Evolutionary conservation across 2,797 vertebrate species (phyloP), one percentile per base, ranked within the genome.

Genomic region (Sebastes hubbsi): DNA sequence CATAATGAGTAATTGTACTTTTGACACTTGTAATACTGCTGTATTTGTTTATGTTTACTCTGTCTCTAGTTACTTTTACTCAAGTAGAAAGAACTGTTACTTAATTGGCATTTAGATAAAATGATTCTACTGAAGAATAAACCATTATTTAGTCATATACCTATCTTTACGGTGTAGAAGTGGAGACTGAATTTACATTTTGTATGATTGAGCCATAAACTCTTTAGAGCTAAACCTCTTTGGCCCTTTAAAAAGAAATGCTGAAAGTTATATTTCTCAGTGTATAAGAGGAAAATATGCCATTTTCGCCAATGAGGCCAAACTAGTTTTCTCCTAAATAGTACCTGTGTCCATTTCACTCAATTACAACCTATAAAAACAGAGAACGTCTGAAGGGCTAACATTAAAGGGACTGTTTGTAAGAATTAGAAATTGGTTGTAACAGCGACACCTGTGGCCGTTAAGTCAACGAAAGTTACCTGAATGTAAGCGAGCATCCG

Each of bases 261-360:
- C 3, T 52, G 1, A 56, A 25, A 24, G 22, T 56, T 25, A 25
- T 25, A 56, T 25, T 56, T 55, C 5, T 55, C 54, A 24, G 1
- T 30, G 58, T 20, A 18, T 20, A n/a, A 34, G 20, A 62, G 30
- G 9, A n/a, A n/a, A 34, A 34, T 20, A 60, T 29, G 2, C 20
- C 0, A 46, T 46, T 46, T 46, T 46, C 6, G 1, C 0, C 16
- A 46, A 46, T 0, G 0, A 52, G 18, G 49, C 49, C 49, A 52
- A 20, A 46, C 3, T 46, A 46, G 16, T 20, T 52, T 52, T 20
- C 20, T 52, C 20, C 8, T 2, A 52, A n/a, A 20, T 46, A 46
- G 16, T 18, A 0, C 16, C 46, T 49, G 8, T 52, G 49, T 52
- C 49, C 49, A 20, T 2, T 52, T n/a, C 18, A 52, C 18, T 20